A percentile compares a stretch with the other conserved stretches of the same genome.
Conservation (phyloP, 2,797 vertebrate genomes). For the Caiman crocodilus region DNA sequence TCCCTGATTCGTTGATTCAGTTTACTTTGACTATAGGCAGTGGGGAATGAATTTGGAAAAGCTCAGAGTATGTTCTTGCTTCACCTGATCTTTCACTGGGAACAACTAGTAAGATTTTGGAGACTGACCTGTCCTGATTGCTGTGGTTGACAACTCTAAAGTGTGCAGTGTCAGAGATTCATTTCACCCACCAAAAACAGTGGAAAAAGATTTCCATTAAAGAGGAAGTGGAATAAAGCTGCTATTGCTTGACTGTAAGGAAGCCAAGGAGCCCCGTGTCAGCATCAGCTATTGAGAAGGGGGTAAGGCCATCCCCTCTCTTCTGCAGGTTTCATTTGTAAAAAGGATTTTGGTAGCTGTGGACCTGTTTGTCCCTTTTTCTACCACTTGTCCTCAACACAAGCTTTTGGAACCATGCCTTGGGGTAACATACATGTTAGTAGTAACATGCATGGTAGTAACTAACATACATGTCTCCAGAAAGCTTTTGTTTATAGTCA, state of each 20-base stretch:
- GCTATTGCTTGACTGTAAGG: background rate
- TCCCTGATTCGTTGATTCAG: background rate
- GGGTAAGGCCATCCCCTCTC: background rate
- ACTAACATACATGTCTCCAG: background rate
- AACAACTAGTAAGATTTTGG: rapidly evolving
- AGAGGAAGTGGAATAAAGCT: background rate
- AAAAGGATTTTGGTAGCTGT: background rate
- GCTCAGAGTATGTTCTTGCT: background rate
- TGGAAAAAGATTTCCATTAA: background rate
- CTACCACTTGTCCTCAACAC: background rate
- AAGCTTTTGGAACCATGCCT: background rate
- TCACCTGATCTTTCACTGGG: background rate
- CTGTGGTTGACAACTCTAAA: background rate
- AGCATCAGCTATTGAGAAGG: background rate
- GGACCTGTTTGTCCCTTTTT: background rate
- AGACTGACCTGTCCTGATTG: background rate
- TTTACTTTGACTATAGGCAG: background rate
- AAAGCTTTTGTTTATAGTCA: background rate
- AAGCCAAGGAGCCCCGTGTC: background rate
- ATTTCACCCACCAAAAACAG: background rate
- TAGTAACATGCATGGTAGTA: background rate
- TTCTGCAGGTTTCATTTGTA: background rate
- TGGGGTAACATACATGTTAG: background rate
- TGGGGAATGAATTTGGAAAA: background rate
- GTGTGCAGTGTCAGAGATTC: background rate